Evolutionary conservation across 1,140 invertebrate species (phyloP), one percentile per base, ranked within the genome.

Genomic region (Magallana angulata): DNA sequence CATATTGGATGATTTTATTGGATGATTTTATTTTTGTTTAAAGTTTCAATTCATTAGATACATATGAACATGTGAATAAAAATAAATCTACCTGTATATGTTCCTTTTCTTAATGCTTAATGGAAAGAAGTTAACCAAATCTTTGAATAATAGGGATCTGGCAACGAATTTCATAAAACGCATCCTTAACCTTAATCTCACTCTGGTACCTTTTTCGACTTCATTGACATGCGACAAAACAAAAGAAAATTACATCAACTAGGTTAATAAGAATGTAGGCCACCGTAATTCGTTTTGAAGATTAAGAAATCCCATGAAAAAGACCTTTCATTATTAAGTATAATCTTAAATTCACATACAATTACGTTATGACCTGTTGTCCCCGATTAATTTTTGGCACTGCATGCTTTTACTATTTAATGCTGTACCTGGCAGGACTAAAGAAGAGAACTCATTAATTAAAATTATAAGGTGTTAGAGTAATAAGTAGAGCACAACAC

Each of bases 381-480:
- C 68, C 68, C 68, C 68, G 9, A 30, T 18, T 76, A 76, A 76
- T 36, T 76, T 76, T 76, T 76, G 68, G 68, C 68, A 76, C 68
- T 76, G 68, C 36, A 30, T 30, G 7, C 9, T 76, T n/a, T 7
- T 76, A 76, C 5, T 76, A 12, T 36, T 9, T 1, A 36, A 30
- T 48, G 36, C 36, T 48, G 36, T 48, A 30, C 14, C 24, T 76
- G 68, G 1, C 36, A 8, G 2, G 30, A 76, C 8, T 18, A 30
- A 12, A 24, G 68, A 30, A 24, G 14, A 36, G 5, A 48, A 36
- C 24, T 11, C 36, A 71, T 18, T 76, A 24, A 76, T 76, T 76
- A 30, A 76, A 76, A 48, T 76, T 30, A 76, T 76, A 24, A 76
- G 36, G 24, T 30, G 68, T 30, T 76, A 76, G 8, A 30, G 68